phyloP scores from a whole-genome alignment of 2,113 vertebrate genomes.

The Ardeotis arabs region DNA sequence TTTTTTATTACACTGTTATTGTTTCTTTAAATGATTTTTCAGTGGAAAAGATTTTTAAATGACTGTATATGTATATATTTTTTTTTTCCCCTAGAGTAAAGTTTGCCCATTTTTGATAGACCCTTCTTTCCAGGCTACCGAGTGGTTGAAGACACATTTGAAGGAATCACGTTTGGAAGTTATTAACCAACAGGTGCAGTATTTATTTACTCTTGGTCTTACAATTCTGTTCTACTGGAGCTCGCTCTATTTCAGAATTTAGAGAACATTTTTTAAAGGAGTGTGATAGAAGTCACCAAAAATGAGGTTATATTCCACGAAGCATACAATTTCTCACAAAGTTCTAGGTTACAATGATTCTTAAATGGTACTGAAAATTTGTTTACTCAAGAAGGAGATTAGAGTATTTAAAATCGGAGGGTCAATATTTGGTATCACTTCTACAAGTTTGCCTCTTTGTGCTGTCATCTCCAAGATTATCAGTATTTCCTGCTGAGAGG shows the following conservation, averaged over 20 bases:
- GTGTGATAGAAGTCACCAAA: not conserved
- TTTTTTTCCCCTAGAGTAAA: conserved; percentile 77
- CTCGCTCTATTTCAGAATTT: not conserved
- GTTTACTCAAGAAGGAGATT: not conserved
- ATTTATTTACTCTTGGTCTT: not conserved
- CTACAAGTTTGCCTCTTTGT: not conserved
- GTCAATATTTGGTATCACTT: not conserved
- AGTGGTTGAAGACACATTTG: conserved; percentile 92
- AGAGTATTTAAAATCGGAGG: not conserved
- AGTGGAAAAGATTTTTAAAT: not conserved
- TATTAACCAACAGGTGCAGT: conserved; percentile 91
- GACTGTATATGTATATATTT: not conserved
- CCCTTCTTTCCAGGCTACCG: conserved; percentile 92
- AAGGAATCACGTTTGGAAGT: conserved; percentile 89
- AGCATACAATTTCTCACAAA: not conserved
- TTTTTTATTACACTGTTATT: not conserved
- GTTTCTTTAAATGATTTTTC: not conserved
- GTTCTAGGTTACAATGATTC: not conserved
- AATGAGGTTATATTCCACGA: not conserved
- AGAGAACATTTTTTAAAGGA: not conserved
- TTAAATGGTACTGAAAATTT: not conserved
- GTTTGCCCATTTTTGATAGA: conserved; percentile 95
- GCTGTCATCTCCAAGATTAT: not conserved
- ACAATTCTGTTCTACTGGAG: not conserved
- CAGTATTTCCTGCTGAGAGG: not conserved